A percentile compares a stretch with the other conserved stretches of the same genome.
These are phyloP conservation scores for Candidula unifasciata DNA, from an alignment of 2,888 invertebrate genomes.

Conservation along the genomic window DNA sequence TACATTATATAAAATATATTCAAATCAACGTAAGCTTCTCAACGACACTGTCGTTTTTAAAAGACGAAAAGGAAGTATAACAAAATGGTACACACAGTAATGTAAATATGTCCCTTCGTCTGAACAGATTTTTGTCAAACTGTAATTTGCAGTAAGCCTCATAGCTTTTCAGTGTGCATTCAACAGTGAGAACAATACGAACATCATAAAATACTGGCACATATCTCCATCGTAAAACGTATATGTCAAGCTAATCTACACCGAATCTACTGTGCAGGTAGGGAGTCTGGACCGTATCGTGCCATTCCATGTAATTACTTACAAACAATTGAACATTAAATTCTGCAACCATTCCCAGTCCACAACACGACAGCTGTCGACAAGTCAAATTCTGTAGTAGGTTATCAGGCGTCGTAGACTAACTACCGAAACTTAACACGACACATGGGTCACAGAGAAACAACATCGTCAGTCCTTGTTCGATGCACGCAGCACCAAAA, in stretches of 20 bases:
- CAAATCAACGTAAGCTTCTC: not conserved
- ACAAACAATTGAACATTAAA: not conserved
- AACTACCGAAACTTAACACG: not conserved
- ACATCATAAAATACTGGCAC: not conserved
- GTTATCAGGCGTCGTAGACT: not conserved
- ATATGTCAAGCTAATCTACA: not conserved
- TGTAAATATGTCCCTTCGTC: not conserved
- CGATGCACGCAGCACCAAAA: slow-evolving; percentile 22
- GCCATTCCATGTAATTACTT: not conserved
- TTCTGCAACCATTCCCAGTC: not conserved
- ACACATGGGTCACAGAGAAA: slow-evolving; percentile 9
- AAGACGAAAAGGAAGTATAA: not conserved
- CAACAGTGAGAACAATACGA: too few relatives aligned
- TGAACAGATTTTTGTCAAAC: too few relatives aligned
- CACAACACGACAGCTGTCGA: not conserved
- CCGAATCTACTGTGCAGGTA: not conserved
- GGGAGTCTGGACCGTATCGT: not conserved
- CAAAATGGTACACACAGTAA: not conserved
- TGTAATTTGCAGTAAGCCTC: too few relatives aligned
- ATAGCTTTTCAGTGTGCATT: too few relatives aligned
- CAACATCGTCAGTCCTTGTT: slow-evolving; percentile 14
- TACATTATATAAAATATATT: slow-evolving; percentile 20
- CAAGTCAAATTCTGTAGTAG: not conserved
- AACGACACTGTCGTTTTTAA: not conserved
- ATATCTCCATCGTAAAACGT: not conserved